A percentile compares a stretch with the other conserved stretches of the same genome.
Conservation (phyloP, 2,797 vertebrate genomes). For the Alca torda region DNA sequence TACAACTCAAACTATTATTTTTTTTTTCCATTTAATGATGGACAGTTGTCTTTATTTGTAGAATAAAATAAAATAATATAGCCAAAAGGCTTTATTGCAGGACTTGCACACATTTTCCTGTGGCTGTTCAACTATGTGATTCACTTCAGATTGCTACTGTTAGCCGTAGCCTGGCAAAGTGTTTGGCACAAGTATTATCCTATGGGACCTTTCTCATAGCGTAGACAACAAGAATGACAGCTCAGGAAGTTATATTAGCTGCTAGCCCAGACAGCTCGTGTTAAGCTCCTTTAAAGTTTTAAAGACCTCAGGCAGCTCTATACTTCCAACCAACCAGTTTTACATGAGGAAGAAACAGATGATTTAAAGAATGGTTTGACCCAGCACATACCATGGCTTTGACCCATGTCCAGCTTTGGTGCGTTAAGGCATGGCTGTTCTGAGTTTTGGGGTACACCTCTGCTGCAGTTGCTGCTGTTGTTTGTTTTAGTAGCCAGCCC, state of each 20-base stretch:
- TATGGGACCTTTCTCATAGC: neutral
- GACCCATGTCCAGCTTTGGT: neutral
- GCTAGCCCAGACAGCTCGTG: neutral
- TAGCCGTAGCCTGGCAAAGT: neutral
- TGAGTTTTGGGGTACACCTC: neutral
- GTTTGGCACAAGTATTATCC: neutral
- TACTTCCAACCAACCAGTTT: neutral
- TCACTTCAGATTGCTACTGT: neutral
- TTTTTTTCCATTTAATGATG: constrained; percentile 64
- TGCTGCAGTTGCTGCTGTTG: neutral
- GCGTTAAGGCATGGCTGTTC: neutral
- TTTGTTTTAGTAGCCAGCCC: neutral
- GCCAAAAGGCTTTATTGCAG: constrained; percentile 51
- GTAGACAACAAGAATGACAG: neutral
- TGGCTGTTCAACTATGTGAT: constrained; percentile 44
- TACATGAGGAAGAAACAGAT: neutral
- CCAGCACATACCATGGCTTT: neutral
- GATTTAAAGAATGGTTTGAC: neutral
- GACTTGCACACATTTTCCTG: constrained; percentile 52
- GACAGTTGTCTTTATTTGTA: constrained; percentile 67
- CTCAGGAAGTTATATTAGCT: neutral
- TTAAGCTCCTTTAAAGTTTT: neutral
- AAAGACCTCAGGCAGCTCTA: neutral
- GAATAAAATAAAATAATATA: constrained; percentile 60
- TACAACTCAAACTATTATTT: constrained; percentile 61